These are phyloP conservation scores for Thinocorus orbignyianus DNA, from an alignment of 2,113 vertebrate species.

Conservation along the genomic window DNA sequence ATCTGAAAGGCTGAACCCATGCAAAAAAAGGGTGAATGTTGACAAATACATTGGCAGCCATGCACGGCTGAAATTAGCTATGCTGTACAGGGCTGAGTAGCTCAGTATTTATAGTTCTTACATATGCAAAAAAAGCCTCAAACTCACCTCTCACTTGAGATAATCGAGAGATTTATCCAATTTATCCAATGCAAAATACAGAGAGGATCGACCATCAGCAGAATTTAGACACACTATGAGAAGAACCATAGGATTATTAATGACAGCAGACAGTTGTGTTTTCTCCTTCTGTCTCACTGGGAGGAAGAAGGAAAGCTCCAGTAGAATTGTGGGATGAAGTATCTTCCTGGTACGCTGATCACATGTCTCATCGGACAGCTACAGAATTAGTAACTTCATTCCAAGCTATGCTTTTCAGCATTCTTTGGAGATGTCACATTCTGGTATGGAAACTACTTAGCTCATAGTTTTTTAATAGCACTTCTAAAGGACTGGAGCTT, in stretches of 20 bases:
- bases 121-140: neutral
- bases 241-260: neutral
- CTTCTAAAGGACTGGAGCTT: neutral
- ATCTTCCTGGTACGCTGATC: neutral
- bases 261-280: neutral
- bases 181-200: neutral
- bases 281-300: neutral
- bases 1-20: neutral
- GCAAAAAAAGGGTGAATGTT: neutral
- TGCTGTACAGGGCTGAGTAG: neutral
- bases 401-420: neutral
- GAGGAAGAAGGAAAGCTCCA: neutral
- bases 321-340: neutral
- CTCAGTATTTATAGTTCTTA: neutral
- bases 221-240: neutral
- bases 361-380: neutral
- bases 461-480: slow-evolving; percentile 14
- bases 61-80: neutral
- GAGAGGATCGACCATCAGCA: neutral
- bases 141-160: neutral
- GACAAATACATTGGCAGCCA: neutral
- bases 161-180: neutral
- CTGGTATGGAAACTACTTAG: neutral
- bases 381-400: slow-evolving; percentile 21
- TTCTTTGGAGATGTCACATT: neutral